These are phyloP conservation scores for Tipula unca DNA, from an alignment of 2,888 invertebrate genomes.

Conservation along the genomic window DNA sequence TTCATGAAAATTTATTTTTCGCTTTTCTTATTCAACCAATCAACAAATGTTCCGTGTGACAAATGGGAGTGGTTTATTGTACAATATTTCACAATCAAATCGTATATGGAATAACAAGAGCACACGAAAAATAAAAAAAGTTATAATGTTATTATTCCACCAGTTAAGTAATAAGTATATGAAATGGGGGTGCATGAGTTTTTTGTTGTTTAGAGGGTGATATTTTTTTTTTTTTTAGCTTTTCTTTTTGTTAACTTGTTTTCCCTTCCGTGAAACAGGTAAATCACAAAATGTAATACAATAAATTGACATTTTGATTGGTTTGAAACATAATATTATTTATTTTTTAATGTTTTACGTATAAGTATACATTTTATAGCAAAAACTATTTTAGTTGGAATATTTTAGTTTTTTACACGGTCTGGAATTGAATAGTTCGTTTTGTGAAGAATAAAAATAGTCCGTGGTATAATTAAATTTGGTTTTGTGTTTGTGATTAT, in stretches of 20 bases:
- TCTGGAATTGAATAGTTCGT: not conserved
- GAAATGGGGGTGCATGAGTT: not conserved
- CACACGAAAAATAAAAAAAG: not conserved
- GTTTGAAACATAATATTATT: conserved; percentile 18
- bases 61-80: conserved; percentile 19
- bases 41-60: conserved; percentile 18
- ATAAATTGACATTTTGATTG: conserved; percentile 20
- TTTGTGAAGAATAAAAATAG: not conserved
- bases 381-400: not conserved
- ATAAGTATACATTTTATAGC: not conserved
- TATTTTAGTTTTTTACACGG: not conserved
- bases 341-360: not conserved
- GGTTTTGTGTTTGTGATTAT: not conserved
- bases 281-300: not conserved
- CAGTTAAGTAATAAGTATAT: not conserved
- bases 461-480: not conserved
- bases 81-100: conserved; percentile 17
- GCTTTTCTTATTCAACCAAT: conserved; percentile 17
- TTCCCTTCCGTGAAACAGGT: not conserved
- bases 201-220: not conserved
- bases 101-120: not conserved
- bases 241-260: not conserved
- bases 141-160: conserved; percentile 8
- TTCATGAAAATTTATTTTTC: not conserved
- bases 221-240: not conserved